These are phyloP conservation scores for Apaloderma vittatum DNA, from an alignment of 2,113 vertebrate genomes.

Conservation along the genomic window DNA sequence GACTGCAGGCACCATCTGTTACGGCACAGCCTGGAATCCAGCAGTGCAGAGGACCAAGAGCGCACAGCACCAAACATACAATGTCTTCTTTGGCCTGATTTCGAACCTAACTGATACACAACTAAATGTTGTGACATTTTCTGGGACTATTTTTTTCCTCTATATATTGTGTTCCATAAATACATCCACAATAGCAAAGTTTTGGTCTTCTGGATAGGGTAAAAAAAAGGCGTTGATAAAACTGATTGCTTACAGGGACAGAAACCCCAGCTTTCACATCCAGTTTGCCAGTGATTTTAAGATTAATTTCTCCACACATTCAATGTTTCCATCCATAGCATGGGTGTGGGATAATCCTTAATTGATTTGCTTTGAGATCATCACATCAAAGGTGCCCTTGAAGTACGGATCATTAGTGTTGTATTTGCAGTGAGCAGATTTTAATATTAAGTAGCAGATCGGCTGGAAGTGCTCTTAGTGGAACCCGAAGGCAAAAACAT, in stretches of 20 bases:
- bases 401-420: constrained; percentile 19
- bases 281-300: background rate
- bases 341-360: constrained; percentile 6
- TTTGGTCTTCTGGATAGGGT: background rate
- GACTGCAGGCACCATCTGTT: background rate
- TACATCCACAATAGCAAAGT: background rate
- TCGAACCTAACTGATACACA: background rate
- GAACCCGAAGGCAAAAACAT: background rate
- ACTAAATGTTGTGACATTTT: background rate
- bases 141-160: background rate
- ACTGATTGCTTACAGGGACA: background rate
- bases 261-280: background rate
- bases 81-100: background rate
- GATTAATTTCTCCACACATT: background rate
- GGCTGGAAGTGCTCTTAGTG: background rate
- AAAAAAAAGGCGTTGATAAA: background rate
- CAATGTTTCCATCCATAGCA: background rate
- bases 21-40: background rate
- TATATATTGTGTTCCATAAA: background rate
- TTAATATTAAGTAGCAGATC: background rate
- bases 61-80: background rate
- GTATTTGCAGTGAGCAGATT: constrained; percentile 6
- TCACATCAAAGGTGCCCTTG: constrained; percentile 51
- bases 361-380: constrained; percentile 47
- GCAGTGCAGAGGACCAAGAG: background rate